A percentile compares a stretch with the other conserved stretches of the same genome.
Evolutionary conservation across 2,113 vertebrate genomes (phyloP).

Genomic region (Heteronetta atricapilla): DNA sequence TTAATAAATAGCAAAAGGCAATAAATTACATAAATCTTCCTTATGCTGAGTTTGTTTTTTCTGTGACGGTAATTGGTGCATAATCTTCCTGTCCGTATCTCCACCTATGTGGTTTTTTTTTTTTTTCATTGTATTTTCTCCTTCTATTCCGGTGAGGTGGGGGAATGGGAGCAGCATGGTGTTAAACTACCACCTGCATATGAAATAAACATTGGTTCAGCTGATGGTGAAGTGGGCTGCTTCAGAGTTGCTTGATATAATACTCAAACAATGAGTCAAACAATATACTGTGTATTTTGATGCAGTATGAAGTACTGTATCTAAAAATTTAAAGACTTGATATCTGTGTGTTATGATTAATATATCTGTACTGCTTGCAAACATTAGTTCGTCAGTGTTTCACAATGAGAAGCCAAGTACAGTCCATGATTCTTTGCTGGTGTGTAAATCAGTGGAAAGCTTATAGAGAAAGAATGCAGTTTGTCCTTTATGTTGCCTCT

Average conservation of each 20-base stretch:
- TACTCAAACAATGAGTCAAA: neutral
- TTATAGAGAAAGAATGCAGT: neutral
- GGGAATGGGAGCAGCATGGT: neutral
- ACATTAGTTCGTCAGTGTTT: neutral
- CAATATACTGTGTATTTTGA: neutral
- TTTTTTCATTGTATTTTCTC: neutral
- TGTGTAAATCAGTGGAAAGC: neutral
- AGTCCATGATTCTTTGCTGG: neutral
- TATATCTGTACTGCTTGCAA: neutral
- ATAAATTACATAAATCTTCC: neutral
- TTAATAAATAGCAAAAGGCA: neutral
- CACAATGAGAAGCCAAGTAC: neutral
- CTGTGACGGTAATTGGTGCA: neutral
- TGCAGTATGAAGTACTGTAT: too few species aligned
- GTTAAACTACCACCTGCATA: neutral
- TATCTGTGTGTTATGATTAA: neutral
- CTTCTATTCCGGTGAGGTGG: neutral
- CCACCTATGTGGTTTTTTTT: neutral
- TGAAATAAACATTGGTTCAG: neutral
- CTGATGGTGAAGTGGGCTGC: neutral
- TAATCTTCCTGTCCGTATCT: neutral
- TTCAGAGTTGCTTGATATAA: neutral
- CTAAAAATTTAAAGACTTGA: neutral
- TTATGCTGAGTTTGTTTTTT: neutral
- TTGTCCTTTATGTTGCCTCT: neutral